phyloP scores from a whole-genome alignment of 2,888 invertebrate species.

The Limenitis camilla region DNA sequence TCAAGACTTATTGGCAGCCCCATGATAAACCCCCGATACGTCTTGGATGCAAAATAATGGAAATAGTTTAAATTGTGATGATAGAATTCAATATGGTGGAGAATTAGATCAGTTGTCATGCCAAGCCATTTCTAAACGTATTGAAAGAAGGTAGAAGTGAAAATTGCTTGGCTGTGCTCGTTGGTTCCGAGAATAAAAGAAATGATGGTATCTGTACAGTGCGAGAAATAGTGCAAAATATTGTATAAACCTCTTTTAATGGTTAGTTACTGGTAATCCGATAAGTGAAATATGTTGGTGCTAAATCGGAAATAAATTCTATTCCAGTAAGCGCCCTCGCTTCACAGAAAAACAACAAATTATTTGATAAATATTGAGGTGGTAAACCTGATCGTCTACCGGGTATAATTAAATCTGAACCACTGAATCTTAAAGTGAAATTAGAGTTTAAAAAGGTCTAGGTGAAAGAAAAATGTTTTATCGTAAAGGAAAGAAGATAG shows the following conservation, averaged over 20 bases:
- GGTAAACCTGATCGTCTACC: too few relatives aligned
- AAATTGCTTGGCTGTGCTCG: neutral
- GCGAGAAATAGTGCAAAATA: neutral
- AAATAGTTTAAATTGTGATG: constrained; percentile 27
- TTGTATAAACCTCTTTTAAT: neutral
- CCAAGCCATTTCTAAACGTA: neutral
- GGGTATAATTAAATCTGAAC: too few relatives aligned
- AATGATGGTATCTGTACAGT: neutral
- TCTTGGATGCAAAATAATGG: constrained; percentile 27
- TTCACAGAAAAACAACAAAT: too few relatives aligned
- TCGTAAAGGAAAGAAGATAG: too few relatives aligned
- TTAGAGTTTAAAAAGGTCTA: too few relatives aligned
- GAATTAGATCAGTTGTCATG: constrained; percentile 15
- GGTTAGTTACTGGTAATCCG: neutral
- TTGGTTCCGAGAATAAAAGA: neutral
- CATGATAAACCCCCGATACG: constrained; percentile 33
- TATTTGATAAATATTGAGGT: too few relatives aligned
- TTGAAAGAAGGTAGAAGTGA: neutral
- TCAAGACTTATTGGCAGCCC: constrained; percentile 42
- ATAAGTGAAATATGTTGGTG: too few relatives aligned
- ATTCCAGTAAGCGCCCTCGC: too few relatives aligned
- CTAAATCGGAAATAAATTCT: too few relatives aligned
- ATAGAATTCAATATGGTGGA: constrained; percentile 19
- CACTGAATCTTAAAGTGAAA: too few relatives aligned
- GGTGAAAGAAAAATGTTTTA: too few relatives aligned